A percentile compares a stretch with the other conserved stretches of the same genome.
Evolutionary conservation across 2,888 invertebrate genomes (phyloP).

Genomic region (Tetragnatha montana): DNA sequence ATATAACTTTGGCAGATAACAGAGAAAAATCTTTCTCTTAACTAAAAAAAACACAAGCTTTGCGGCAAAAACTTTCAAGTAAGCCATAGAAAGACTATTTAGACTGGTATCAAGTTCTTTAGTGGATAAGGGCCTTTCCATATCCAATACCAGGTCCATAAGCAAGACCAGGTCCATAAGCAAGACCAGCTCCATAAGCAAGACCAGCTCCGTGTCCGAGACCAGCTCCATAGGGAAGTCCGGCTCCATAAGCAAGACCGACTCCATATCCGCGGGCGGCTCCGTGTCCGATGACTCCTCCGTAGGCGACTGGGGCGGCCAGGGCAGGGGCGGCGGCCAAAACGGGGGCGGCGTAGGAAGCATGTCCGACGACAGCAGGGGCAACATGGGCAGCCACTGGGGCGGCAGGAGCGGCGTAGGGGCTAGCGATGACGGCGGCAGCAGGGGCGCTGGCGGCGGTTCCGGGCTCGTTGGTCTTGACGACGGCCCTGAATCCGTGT

Average conservation of each 20-base stretch:
- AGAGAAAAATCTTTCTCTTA: too few relatives aligned
- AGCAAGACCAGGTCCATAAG: too few relatives aligned
- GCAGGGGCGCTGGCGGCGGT: conserved; percentile 46
- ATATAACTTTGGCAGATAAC: too few relatives aligned
- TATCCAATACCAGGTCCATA: too few relatives aligned
- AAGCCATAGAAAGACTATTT: too few relatives aligned
- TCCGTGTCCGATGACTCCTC: background rate
- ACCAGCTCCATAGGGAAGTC: too few relatives aligned
- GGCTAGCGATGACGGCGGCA: conserved; percentile 25
- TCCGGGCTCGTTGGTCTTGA: conserved; percentile 58
- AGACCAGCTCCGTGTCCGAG: background rate
- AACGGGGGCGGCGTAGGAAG: conserved; percentile 23
- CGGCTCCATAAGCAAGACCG: background rate
- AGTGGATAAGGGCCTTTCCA: background rate
- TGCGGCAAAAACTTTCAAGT: too few relatives aligned
- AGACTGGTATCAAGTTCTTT: too few relatives aligned
- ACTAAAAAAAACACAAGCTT: too few relatives aligned
- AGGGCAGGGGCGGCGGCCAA: too few relatives aligned
- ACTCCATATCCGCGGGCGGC: background rate
- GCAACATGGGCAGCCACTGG: background rate
- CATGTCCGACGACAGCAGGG: background rate
- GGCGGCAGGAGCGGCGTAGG: conserved; percentile 13
- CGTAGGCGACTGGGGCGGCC: background rate
- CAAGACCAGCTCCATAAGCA: background rate
- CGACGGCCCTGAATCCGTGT: conserved; percentile 50